Conservation (phyloP, 2,888 invertebrate species). For the Cataglyphis altisquamis region DNA sequence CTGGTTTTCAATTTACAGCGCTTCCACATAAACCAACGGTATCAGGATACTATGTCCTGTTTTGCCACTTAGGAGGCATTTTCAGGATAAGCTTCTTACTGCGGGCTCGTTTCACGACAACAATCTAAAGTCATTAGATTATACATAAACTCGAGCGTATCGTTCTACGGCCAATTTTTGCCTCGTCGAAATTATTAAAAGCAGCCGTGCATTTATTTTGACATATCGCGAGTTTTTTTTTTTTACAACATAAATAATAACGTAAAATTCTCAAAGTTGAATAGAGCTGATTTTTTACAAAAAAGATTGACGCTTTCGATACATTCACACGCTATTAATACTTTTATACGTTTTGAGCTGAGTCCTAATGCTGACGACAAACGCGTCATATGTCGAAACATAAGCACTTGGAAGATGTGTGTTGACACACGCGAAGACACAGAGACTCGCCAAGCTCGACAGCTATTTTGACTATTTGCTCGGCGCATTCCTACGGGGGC, state of each 20-base stretch:
- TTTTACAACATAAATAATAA: background rate
- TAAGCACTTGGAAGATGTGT: slow-evolving; percentile 40
- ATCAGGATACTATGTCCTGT: background rate
- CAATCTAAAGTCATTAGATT: background rate
- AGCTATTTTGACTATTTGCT: slow-evolving; percentile 71
- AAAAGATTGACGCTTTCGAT: background rate
- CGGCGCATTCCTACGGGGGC: slow-evolving; percentile 61
- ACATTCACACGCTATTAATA: background rate
- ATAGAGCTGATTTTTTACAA: background rate
- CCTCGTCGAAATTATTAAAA: background rate
- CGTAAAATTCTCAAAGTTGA: background rate
- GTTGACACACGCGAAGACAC: slow-evolving; percentile 59
- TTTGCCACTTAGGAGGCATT: background rate
- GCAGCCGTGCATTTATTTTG: background rate
- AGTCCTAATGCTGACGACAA: slow-evolving; percentile 5
- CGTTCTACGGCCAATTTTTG: background rate
- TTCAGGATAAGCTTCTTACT: background rate
- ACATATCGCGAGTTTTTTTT: background rate
- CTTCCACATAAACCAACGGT: background rate
- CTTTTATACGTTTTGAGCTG: background rate
- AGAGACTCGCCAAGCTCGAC: slow-evolving; percentile 60
- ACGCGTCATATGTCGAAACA: slow-evolving; percentile 49
- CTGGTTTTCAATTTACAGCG: slow-evolving; percentile 6
- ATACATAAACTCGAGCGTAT: background rate
- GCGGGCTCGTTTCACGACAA: background rate